Base-by-base conservation (phyloP, 2,113 vertebrate genomes). In the Otocyon megalotis region DNA sequence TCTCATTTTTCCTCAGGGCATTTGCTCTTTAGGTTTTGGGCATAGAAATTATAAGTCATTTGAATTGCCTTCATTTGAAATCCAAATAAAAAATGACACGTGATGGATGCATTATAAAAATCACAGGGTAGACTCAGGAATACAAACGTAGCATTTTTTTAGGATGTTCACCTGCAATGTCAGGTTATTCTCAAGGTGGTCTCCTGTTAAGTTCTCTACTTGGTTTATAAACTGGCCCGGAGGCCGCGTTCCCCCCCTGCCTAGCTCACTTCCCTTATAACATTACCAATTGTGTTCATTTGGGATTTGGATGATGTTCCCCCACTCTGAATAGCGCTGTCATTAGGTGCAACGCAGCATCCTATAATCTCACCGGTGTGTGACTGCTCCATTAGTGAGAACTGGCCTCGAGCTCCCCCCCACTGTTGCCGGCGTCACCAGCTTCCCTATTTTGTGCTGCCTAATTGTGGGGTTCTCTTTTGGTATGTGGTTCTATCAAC, bases 11-110 rank as follows among this genome's bases (percentile, higher is more conserved):
- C 79, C n/a, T 81, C 58, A 77, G 65, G 19, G 54, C 11, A 28
- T 80, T 80, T 84, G 43, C 53, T 54, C 26, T 82, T 22, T 88
- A 43, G 50, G 83, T 94, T 88, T 93, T 15, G 90, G 50, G 26
- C 5, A 1, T 89, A 37, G 43, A 83, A 92, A 30, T 92, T 53
- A 43, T 11, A 72, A 26, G 16, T 90, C 63, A 63, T 92, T 95
- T 96, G 54, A 71, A 93, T 95, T 98, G 92, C 67, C 37, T 22
- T 72, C 63, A 91, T 71, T 74, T 85, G 92, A 96, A 90, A 83
- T 37, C 37, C 37, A 81, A 56, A 90, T 54, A 72, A 63, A 62
- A 48, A 81, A 22, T 6, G 58, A 35, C 14, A 32, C 58, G 22
- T 60, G 30, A 48, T 72, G 37, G 50, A 54, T 71, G 37, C 48